Conservation (phyloP, 2,113 vertebrate genomes). For the Cyanoliseus patagonus region DNA sequence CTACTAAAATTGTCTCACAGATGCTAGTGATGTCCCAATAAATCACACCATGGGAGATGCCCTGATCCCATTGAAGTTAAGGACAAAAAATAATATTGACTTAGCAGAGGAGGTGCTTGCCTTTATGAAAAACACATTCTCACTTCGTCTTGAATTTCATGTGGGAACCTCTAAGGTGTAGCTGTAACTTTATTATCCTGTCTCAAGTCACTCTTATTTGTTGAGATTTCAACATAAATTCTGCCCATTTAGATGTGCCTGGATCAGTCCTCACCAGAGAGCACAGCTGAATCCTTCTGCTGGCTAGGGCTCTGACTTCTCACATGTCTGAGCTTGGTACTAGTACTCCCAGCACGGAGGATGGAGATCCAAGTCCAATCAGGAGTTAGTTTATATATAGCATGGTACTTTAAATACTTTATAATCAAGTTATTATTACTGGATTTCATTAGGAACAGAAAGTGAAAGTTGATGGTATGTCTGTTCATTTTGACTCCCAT, state of each 20-base stretch:
- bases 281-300: neutral
- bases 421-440: neutral
- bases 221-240: neutral
- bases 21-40: neutral
- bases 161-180: neutral
- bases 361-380: neutral
- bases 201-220: neutral
- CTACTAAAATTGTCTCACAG: neutral
- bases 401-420: neutral
- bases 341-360: neutral
- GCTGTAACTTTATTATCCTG: neutral
- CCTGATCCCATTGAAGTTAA: neutral
- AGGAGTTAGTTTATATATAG: neutral
- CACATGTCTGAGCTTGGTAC: rapidly evolving
- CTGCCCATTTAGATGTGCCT: neutral
- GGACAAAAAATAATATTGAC: neutral
- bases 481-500: neutral
- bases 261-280: rapidly evolving
- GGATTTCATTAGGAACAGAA: neutral
- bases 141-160: neutral
- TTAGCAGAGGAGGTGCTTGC: neutral
- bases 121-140: neutral
- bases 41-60: neutral
- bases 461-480: neutral
- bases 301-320: neutral